phyloP scores from a whole-genome alignment of 2,888 invertebrate species.

The Thecocarcelia acutangulata region DNA sequence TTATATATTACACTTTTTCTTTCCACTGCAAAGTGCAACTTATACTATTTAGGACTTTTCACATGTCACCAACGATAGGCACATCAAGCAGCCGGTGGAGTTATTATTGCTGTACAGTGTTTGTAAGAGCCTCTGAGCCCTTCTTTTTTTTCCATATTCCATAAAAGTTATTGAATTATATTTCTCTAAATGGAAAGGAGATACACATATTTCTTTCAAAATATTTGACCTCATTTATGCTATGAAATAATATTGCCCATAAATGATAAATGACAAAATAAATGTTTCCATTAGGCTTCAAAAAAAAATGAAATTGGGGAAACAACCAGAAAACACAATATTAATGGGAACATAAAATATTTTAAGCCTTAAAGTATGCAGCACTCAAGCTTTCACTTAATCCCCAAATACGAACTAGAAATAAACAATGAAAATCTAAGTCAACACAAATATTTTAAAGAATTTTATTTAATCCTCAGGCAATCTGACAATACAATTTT shows the following conservation, averaged over 20 bases:
- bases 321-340: neutral
- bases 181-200: too few relatives aligned
- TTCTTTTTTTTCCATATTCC: too few relatives aligned
- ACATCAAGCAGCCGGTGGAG: too few relatives aligned
- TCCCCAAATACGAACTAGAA: slow-evolving; percentile 2
- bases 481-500: slow-evolving; percentile 19
- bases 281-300: slow-evolving; percentile 47
- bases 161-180: too few relatives aligned
- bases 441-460: slow-evolving; percentile 9
- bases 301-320: neutral
- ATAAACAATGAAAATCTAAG: slow-evolving; percentile 35
- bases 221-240: neutral
- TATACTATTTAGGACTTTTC: too few relatives aligned
- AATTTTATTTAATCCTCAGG: slow-evolving; percentile 27
- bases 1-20: too few relatives aligned
- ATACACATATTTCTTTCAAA: neutral
- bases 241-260: neutral
- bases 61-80: too few relatives aligned
- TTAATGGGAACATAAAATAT: neutral
- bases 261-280: slow-evolving; percentile 43
- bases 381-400: slow-evolving; percentile 13
- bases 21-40: too few relatives aligned
- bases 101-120: neutral
- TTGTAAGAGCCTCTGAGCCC: too few relatives aligned
- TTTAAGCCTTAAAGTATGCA: slow-evolving; percentile 27